A percentile compares a stretch with the other conserved stretches of the same genome.
Conservation (phyloP, 1,140 invertebrate species). For the Cherax destructor region DNA sequence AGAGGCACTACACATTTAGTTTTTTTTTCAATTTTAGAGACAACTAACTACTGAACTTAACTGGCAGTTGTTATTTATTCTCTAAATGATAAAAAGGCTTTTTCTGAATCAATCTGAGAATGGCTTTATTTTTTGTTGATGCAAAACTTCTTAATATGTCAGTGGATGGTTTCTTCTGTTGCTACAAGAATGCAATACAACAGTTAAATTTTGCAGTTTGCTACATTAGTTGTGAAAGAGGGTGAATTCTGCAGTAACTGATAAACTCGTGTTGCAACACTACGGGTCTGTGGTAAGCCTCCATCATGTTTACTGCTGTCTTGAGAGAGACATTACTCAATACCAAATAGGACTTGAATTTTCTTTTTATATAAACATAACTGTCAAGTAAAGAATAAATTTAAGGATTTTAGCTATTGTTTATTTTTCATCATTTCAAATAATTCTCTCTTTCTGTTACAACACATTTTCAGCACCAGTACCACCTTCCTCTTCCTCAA, state of each 20-base stretch:
- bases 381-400: conserved; percentile 43
- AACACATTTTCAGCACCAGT: no score
- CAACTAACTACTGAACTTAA: no score
- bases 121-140: background rate
- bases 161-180: background rate
- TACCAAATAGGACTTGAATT: conserved; percentile 38
- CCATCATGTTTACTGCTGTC: conserved; percentile 14
- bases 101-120: background rate
- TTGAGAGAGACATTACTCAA: conserved; percentile 2
- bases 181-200: background rate
- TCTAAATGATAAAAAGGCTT: background rate
- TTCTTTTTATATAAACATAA: conserved; percentile 49
- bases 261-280: background rate
- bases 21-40: no score
- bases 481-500: no score
- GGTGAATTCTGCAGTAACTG: background rate
- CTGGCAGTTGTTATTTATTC: no score
- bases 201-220: background rate
- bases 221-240: background rate
- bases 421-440: background rate
- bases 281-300: conserved; percentile 13
- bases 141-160: background rate
- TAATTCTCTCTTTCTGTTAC: background rate
- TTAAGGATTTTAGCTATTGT: conserved; percentile 35
- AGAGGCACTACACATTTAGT: background rate